A percentile compares a stretch with the other conserved stretches of the same genome.
These are phyloP conservation scores for Lasioglossum villosulum DNA, from an alignment of 2,888 invertebrate genomes.

Conservation along the genomic window DNA sequence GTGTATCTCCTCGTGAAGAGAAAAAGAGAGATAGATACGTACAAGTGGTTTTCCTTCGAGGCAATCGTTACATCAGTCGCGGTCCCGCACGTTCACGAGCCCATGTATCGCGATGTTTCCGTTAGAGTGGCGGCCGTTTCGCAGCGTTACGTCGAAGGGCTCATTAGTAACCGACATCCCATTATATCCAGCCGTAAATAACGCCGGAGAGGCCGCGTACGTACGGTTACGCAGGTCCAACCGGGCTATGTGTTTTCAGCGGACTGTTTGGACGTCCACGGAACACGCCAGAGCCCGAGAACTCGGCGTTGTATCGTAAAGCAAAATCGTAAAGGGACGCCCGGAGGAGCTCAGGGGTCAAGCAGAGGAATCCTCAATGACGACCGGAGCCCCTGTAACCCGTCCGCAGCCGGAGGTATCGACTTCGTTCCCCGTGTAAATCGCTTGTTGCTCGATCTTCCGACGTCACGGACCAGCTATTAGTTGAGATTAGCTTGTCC, in stretches of 20 bases:
- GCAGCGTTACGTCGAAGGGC: slow-evolving; percentile 73
- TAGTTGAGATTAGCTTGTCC: slow-evolving; percentile 40
- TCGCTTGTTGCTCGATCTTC: slow-evolving; percentile 26
- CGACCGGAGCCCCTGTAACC: slow-evolving; percentile 11
- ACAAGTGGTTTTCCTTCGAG: slow-evolving; percentile 25
- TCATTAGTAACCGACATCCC: slow-evolving; percentile 82
- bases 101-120: slow-evolving; percentile 46
- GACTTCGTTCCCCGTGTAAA: slow-evolving; percentile 20
- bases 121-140: slow-evolving; percentile 24
- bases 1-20: not conserved
- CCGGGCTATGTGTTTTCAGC: slow-evolving; percentile 71
- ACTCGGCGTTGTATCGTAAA: slow-evolving; percentile 73
- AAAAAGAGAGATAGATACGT: not conserved
- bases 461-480: slow-evolving; percentile 12
- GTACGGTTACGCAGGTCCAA: not conserved
- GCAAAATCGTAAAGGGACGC: slow-evolving; percentile 74
- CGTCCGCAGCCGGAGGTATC: not conserved
- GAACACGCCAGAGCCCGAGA: slow-evolving; percentile 8
- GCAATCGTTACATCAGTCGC: slow-evolving; percentile 20
- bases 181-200: slow-evolving; percentile 81
- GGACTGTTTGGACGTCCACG: slow-evolving; percentile 20
- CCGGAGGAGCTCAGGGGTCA: slow-evolving; percentile 52
- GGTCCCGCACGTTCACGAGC: not conserved
- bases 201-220: slow-evolving; percentile 45
- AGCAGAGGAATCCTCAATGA: slow-evolving; percentile 40